These are phyloP conservation scores for Paramormyrops hopkinsi DNA, from an alignment of 2,797 vertebrate genomes.

Conservation along the genomic window DNA sequence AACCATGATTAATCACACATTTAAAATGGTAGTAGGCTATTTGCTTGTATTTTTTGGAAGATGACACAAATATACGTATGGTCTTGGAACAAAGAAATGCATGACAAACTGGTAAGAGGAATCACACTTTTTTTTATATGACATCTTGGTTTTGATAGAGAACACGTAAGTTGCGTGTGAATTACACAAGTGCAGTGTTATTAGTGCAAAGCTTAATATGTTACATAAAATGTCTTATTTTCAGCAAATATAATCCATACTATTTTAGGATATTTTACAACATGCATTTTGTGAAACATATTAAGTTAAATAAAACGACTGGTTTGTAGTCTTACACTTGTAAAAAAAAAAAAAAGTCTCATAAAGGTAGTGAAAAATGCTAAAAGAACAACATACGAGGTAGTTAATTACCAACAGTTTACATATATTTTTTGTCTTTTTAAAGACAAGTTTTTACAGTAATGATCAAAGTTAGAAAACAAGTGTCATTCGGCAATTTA, in stretches of 20 bases:
- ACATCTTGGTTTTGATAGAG: background rate
- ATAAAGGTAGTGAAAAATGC: background rate
- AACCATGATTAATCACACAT: background rate
- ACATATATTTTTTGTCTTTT: too few relatives aligned
- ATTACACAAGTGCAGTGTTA: background rate
- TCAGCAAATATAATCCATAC: background rate
- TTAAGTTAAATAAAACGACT: background rate
- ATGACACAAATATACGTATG: background rate
- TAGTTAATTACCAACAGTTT: background rate
- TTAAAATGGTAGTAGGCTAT: background rate
- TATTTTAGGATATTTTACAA: background rate
- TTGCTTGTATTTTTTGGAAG: background rate
- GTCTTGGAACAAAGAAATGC: background rate
- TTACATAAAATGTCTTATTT: background rate
- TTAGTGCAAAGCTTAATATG: background rate
- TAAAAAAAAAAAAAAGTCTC: background rate
- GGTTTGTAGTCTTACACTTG: background rate
- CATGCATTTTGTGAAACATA: background rate
- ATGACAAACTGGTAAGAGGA: background rate
- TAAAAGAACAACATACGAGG: too few relatives aligned
- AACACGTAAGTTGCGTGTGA: background rate
- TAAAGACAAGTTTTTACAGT: too few relatives aligned
- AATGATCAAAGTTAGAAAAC: too few relatives aligned
- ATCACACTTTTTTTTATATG: background rate
- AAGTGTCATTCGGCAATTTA: too few relatives aligned